Evolutionary conservation across 2,113 vertebrate species (phyloP).

Genomic region (Mus musculus): DNA sequence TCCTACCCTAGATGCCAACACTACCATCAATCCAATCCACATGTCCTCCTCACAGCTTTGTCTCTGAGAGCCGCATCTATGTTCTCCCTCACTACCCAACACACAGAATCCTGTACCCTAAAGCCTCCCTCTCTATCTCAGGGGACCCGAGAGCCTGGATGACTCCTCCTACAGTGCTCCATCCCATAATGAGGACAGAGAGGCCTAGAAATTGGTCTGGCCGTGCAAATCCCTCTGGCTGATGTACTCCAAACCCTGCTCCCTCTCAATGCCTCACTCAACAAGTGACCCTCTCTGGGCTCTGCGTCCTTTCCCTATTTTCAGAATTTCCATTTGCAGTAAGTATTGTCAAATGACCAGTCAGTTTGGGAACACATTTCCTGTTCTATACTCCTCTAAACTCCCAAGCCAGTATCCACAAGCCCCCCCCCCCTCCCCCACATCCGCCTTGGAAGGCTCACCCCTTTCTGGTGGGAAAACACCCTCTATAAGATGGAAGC

Average conservation of each 20-base stretch:
- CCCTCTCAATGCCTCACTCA: no score
- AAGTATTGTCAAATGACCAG: rapidly evolving
- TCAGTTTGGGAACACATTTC: rapidly evolving
- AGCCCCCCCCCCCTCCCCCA: no score
- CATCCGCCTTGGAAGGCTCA: not conserved
- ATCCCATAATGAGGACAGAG: not conserved
- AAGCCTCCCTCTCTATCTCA: not conserved
- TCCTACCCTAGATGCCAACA: not conserved
- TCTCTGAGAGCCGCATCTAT: not conserved
- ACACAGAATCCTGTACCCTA: not conserved
- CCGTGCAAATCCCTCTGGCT: not conserved
- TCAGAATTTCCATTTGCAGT: rapidly evolving
- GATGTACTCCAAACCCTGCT: rapidly evolving
- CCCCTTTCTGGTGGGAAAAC: no score
- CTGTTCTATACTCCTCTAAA: not conserved
- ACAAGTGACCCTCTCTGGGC: not conserved
- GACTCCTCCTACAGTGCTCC: not conserved
- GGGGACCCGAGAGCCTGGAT: no score
- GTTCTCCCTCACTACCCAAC: no score
- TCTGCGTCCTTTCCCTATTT: not conserved
- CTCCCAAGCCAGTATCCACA: not conserved
- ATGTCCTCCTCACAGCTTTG: not conserved
- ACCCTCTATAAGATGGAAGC: not conserved
- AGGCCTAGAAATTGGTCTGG: rapidly evolving
- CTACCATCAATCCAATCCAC: not conserved